Base-by-base conservation (phyloP, 2,797 vertebrate species). In the Eospalax fontanierii region DNA sequence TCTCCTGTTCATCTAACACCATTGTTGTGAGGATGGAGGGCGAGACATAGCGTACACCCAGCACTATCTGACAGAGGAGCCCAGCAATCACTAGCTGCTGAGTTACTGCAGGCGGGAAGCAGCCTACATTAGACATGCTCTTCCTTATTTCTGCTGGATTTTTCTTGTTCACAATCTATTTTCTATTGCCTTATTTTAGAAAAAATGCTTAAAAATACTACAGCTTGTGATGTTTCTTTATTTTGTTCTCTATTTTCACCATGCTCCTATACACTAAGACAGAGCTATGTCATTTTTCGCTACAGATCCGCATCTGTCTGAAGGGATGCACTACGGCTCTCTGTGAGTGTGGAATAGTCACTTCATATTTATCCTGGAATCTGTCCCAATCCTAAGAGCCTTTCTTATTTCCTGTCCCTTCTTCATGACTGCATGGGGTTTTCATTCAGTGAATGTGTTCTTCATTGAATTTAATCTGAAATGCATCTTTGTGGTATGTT, bases 401-500 rank as follows among this genome's bases (percentile, higher is more conserved):
- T 83, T 91, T 63, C 14, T 70, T 93, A 79, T 57, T 86, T 93
- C 35, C 74, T 73, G 0, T 59, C 22, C 70, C 26, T 50, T 90
- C 57, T 75, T n/a, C 19, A 22, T 26, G 4, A 86, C 61, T 87
- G 79, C 18, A 43, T 87, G 21, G 46, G 26, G 68, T 40, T 93
- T 95, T 68, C 30, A 81, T 57, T 90, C 30, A n/a, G 24, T 68
- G 74, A 82, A 38, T 68, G 28, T 88, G 46, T 90, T 22, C 54
- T 59, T 91, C 54, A 46, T 63, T 71, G 50, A 83, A 2, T 61
- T 89, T 85, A 78, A 87, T 57, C 71, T 88, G 61, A 61, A 54
- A 18, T 91, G 22, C 10, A 79, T 59, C 57, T 89, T 91, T 86
- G 50, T 2, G 16, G 40, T 74, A 82, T 14, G 70, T 0, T 76